Evolutionary conservation across 2,797 vertebrate species (phyloP).

Genomic region (Silurus aristotelis): DNA sequence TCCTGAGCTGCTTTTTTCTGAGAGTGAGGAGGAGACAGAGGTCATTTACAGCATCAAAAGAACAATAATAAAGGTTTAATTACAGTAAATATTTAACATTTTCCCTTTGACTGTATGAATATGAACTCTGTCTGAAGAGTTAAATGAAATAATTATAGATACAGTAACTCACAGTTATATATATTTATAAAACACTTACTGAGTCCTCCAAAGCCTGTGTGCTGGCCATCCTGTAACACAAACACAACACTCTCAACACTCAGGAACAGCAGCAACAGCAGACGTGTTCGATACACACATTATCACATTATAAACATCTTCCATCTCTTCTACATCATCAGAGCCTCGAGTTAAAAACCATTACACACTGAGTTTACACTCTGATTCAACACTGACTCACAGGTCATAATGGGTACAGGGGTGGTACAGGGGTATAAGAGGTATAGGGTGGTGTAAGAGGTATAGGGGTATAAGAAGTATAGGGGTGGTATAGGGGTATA

Average conservation of each 20-base stretch:
- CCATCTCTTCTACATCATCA: background rate
- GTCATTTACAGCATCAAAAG: background rate
- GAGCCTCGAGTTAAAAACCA: background rate
- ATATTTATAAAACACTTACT: constrained; percentile 78
- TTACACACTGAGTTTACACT: background rate
- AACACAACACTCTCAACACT: background rate
- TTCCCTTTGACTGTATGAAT: background rate
- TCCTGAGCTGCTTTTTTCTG: constrained; percentile 88
- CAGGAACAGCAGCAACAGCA: background rate
- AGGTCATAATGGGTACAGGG: no score
- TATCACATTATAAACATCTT: background rate
- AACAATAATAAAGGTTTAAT: background rate
- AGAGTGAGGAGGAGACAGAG: background rate
- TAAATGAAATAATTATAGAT: background rate
- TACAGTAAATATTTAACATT: no score
- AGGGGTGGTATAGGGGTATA: no score
- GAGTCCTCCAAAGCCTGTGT: constrained; percentile 83
- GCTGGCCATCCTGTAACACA: constrained; percentile 82
- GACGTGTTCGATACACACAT: background rate
- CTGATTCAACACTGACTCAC: constrained; percentile 21
- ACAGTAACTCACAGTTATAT: background rate
- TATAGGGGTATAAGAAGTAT: no score
- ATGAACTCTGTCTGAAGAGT: background rate
- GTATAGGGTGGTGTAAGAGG: no score
- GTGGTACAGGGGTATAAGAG: no score